Base-by-base conservation (phyloP, 2,888 invertebrate genomes). In the Acanthoscelides obtectus region DNA sequence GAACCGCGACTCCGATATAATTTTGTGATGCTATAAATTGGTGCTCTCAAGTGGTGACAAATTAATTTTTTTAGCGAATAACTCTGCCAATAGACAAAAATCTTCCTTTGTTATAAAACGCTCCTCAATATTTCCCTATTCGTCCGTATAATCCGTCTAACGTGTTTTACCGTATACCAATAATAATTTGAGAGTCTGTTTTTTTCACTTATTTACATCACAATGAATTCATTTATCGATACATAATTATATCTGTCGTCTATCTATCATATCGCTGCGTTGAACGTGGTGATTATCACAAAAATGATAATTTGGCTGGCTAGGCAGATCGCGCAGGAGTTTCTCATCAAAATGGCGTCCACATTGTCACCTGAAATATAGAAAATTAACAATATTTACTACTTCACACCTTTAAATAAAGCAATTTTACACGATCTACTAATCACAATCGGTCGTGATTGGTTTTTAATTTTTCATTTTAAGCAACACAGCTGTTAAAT, bases 281-380 rank as follows among this genome's bases (percentile, higher is more conserved):
- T 81, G 72, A 84, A 76, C 71, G 81, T 79, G 67, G 83, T 81
- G 72, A 84, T 78, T 21, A 22, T 22, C 68, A 84, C 78, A 67
- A 85, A 80, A 19, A 84, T 76, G 72, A 84, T 77, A 22, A 85
- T 77, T 79, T 85, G 84, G 74, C 84, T 83, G 70, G 83, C 83
- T 74, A 84, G 80, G 76, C 84, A 84, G 78, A 84, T 84, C 74
- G 83, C 83, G 75, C 84, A 84, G 63, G 85, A 85, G 81, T 93
- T 94, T 84, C 94, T 90, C 84, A 94, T 91, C 80, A 94, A 90
- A 81, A 95, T 95, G 79, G 95, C 95, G 81, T 95, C 95, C 90
- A 95, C 95, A 86, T 95, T 95, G 88, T 95, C 95, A 84, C 95
- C 95, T 95, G 89, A 67, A 86, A 87, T 77, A 82, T 73, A 75